Evolutionary conservation across 2,797 vertebrate species (phyloP), one percentile per base, ranked within the genome.

Genomic region (Microctenopoma steveboyesi): DNA sequence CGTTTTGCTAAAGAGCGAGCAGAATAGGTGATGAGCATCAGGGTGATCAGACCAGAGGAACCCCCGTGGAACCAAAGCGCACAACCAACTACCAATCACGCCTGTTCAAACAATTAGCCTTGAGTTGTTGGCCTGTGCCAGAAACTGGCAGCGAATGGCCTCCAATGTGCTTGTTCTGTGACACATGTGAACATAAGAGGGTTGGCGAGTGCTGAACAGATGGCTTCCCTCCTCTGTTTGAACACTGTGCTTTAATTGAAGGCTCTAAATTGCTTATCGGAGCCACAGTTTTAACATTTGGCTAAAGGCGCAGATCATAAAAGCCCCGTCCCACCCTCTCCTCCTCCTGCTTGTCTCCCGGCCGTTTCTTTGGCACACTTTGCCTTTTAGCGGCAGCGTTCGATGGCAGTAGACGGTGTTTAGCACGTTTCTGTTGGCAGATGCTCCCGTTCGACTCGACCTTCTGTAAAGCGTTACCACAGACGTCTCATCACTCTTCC

Each of bases 121-220:
- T 0, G 1, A 65, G 69, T 64, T 10, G 60, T 30, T 61, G 12
- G 9, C 75, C 25, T 33, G 74, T 46, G 58, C 52, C 50, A 11
- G 74, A 49, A 47, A 64, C 4, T 14, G 52, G 53, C 72, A 55
- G 72, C 53, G 4, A 69, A 52, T 46, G 68, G 72, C 71, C 70
- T 75, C 62, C 78, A 69, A 77, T 3, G n/a, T 70, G 64, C 64
- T 66, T 25, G 51, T 22, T 76, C 77, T 69, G 55, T 48, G 50
- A 81, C 81, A 81, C 82, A 55, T 84, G 79, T 78, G 78, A 68
- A 56, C 79, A 74, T 48, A 47, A 76, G 78, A 71, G 82, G 72
- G 63, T 63, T 63, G 37, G 43, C 53, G 65, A 84, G 72, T 0
- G 27, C 16, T 0, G 39, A 83, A 74, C 84, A 88, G 88, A 88